Evolutionary conservation across 2,888 invertebrate species (phyloP).

Genomic region (Calameuta pallipes): DNA sequence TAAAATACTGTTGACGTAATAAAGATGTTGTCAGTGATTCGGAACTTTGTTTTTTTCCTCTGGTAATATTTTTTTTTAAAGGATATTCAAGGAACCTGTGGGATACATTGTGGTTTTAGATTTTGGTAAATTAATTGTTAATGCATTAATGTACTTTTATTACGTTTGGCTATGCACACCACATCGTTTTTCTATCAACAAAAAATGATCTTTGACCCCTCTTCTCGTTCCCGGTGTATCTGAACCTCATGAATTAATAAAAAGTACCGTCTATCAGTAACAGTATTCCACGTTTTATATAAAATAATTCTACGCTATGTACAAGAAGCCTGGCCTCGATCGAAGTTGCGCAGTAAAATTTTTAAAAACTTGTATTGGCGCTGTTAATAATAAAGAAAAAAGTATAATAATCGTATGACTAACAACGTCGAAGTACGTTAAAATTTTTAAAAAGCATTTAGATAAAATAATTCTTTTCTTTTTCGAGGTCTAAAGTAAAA

Average conservation of each 20-base stretch:
- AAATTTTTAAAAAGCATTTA: not conserved
- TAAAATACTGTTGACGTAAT: not conserved
- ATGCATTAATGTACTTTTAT: constrained; percentile 49
- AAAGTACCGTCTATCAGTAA: constrained; percentile 45
- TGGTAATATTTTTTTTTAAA: not conserved
- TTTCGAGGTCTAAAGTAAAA: not conserved
- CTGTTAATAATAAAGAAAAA: not conserved
- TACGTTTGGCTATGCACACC: constrained; percentile 44
- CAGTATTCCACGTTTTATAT: constrained; percentile 34
- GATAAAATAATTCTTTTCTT: not conserved
- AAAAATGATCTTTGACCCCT: constrained; percentile 21
- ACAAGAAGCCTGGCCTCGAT: constrained; percentile 13
- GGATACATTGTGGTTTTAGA: not conserved
- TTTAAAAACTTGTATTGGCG: not conserved
- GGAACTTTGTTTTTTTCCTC: not conserved
- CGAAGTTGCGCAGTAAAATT: not conserved
- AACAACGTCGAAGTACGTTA: not conserved
- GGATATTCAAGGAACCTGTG: not conserved
- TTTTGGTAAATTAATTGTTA: constrained; percentile 5
- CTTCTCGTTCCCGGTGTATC: not conserved
- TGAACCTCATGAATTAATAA: constrained; percentile 36
- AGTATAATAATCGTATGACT: not conserved
- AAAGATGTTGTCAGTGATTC: not conserved
- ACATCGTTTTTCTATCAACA: constrained; percentile 33
- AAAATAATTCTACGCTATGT: constrained; percentile 19